Evolutionary conservation across 2,113 vertebrate species (phyloP).

Genomic region (Hippopotamus amphibius): DNA sequence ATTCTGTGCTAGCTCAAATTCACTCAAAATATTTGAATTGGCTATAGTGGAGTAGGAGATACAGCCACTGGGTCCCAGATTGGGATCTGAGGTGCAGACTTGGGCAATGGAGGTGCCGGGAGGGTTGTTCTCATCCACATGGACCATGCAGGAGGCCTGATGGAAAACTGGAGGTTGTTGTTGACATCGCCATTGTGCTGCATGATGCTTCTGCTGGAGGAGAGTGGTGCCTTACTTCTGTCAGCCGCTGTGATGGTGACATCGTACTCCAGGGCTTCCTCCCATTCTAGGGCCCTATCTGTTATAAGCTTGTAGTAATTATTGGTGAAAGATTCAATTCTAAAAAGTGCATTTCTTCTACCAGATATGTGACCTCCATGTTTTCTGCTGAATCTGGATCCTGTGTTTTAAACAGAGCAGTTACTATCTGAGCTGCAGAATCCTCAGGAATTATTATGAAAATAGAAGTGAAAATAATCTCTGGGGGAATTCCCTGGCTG

Average conservation of each 20-base stretch:
- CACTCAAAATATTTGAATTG: conserved; percentile 1
- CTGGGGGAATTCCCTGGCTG: background rate
- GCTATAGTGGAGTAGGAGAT: conserved; percentile 71
- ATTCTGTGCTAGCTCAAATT: conserved; percentile 10
- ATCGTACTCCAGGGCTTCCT: conserved; percentile 84
- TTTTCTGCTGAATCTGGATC: conserved; percentile 83
- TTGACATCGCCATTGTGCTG: conserved; percentile 88
- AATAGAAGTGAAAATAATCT: conserved; percentile 82
- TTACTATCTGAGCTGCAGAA: conserved; percentile 69
- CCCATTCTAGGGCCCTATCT: conserved; percentile 85
- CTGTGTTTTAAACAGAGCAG: conserved; percentile 83
- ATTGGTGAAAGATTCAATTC: conserved; percentile 84
- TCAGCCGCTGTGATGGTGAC: conserved; percentile 85
- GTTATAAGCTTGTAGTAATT: conserved; percentile 89
- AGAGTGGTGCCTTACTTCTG: conserved; percentile 65
- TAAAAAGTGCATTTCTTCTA: conserved; percentile 73
- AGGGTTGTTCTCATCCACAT: conserved; percentile 87
- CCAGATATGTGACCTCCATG: conserved; percentile 73
- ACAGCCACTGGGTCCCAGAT: conserved; percentile 45
- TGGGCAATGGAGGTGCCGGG: conserved; percentile 59
- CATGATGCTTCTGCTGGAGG: conserved; percentile 73
- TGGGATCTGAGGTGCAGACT: conserved; percentile 57
- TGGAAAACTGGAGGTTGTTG: conserved; percentile 87
- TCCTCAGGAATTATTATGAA: conserved; percentile 77
- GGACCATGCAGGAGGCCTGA: conserved; percentile 77